Evolutionary conservation across 23 tunicate genomes (phyloP).

Genomic region (Ciona savignyi): DNA sequence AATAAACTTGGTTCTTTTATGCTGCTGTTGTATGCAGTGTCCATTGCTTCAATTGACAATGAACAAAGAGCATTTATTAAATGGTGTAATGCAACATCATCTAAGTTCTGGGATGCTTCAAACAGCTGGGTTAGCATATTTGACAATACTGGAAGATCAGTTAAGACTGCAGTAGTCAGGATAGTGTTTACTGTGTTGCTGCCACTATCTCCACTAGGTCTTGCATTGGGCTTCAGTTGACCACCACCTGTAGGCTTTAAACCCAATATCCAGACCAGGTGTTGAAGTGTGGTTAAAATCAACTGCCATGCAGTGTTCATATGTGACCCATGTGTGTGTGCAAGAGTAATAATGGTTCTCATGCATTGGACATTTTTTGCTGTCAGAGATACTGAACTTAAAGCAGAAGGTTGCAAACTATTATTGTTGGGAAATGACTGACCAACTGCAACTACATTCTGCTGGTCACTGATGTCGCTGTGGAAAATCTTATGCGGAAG

Average conservation of each 20-base stretch:
- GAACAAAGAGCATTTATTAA: conserved; percentile 92
- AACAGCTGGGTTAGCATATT: conserved; percentile 61
- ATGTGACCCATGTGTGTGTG: conserved; percentile 59
- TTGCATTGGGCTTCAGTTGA: conserved; percentile 40
- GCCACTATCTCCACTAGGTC: conserved; percentile 44
- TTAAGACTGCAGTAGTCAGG: conserved; percentile 75
- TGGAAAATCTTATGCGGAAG: conserved; percentile 53
- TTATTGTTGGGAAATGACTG: too few species aligned
- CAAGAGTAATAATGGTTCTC: conserved; percentile 60
- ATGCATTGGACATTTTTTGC: conserved; percentile 94
- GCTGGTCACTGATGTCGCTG: conserved; percentile 17
- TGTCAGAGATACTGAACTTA: conserved; percentile 68
- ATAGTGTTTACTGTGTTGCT: conserved; percentile 32
- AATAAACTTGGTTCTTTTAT: conserved; percentile 85
- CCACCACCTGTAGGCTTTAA: conserved; percentile 66
- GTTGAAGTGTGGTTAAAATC: conserved; percentile 75
- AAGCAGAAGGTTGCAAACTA: conserved; percentile 7
- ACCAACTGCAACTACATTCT: conserved; percentile 85
- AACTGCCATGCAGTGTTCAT: conserved; percentile 95
- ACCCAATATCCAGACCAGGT: conserved; percentile 89
- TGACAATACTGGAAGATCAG: conserved; percentile 73
- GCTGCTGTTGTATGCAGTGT: conserved; percentile 61
- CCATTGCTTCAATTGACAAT: conserved; percentile 84
- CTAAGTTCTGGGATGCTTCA: conserved; percentile 72
- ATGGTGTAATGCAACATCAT: conserved; percentile 94